These are phyloP conservation scores for Cataglyphis altisquamis DNA, from an alignment of 2,888 invertebrate genomes.

Conservation along the genomic window DNA sequence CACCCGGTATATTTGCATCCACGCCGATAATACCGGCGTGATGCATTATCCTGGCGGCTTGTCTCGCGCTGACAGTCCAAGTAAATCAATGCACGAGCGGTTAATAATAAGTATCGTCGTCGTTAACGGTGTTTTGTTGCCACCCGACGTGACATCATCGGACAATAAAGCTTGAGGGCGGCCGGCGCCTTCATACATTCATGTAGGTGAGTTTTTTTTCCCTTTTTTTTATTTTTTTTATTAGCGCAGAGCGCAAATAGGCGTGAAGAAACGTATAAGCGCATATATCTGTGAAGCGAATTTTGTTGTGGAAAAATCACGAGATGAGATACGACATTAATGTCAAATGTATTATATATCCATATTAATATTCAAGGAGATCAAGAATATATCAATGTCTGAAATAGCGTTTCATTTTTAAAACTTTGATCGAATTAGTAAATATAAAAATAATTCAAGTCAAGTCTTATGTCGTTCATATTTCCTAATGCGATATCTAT, in stretches of 20 bases:
- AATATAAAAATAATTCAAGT: constrained; percentile 4
- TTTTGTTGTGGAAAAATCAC: not conserved
- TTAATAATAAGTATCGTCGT: constrained; percentile 71
- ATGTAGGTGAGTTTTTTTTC: not conserved
- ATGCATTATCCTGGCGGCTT: constrained; percentile 79
- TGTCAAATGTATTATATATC: not conserved
- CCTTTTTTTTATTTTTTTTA: not conserved
- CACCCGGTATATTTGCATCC: constrained; percentile 61
- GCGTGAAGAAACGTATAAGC: constrained; percentile 13
- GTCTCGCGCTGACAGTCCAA: constrained; percentile 78
- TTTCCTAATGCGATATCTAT: not conserved
- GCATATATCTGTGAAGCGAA: constrained; percentile 18
- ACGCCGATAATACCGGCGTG: constrained; percentile 28
- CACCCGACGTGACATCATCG: constrained; percentile 43
- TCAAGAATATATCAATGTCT: not conserved
- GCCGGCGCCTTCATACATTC: constrained; percentile 31
- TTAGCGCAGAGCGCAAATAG: no score
- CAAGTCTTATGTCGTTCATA: not conserved
- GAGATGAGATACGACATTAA: not conserved
- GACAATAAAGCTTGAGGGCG: constrained; percentile 60
- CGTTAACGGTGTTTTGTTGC: constrained; percentile 53
- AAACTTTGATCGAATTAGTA: not conserved
- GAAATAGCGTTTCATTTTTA: constrained; percentile 5
- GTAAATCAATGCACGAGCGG: constrained; percentile 76
- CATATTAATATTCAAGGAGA: not conserved